phyloP scores from a whole-genome alignment of 2,113 vertebrate species.

The Rhipidura dahli region DNA sequence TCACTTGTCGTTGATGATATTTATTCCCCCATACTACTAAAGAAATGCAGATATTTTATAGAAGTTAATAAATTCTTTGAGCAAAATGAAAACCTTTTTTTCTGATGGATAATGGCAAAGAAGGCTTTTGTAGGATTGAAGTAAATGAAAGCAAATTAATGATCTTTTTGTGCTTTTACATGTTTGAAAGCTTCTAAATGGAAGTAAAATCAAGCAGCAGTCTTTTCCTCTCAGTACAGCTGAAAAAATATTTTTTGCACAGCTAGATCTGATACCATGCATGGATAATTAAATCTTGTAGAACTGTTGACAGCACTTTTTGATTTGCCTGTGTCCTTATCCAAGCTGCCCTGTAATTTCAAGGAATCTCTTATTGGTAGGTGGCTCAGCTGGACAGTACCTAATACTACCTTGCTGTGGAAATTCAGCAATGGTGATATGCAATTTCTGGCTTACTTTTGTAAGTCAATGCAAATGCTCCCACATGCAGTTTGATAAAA shows the following conservation, averaged over 20 bases:
- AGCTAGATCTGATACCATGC: background rate
- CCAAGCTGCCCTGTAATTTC: background rate
- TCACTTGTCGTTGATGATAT: background rate
- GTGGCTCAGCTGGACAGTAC: background rate
- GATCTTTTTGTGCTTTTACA: background rate
- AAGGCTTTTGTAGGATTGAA: background rate
- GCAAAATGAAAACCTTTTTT: background rate
- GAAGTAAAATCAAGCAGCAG: background rate
- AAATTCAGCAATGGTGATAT: background rate
- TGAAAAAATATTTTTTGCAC: constrained; percentile 44
- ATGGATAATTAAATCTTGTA: background rate
- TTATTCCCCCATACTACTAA: background rate
- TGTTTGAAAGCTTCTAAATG: background rate
- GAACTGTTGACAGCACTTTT: background rate
- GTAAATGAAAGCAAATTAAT: background rate
- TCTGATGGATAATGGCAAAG: background rate
- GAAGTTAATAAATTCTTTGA: background rate
- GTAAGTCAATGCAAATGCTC: background rate
- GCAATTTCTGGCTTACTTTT: background rate
- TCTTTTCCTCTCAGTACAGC: background rate
- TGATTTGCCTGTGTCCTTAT: background rate
- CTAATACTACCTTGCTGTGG: background rate
- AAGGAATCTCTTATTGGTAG: background rate
- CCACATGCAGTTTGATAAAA: background rate
- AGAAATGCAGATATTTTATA: background rate